Base-by-base conservation (phyloP, 2,113 vertebrate genomes). In the Cebidichthys violaceus region DNA sequence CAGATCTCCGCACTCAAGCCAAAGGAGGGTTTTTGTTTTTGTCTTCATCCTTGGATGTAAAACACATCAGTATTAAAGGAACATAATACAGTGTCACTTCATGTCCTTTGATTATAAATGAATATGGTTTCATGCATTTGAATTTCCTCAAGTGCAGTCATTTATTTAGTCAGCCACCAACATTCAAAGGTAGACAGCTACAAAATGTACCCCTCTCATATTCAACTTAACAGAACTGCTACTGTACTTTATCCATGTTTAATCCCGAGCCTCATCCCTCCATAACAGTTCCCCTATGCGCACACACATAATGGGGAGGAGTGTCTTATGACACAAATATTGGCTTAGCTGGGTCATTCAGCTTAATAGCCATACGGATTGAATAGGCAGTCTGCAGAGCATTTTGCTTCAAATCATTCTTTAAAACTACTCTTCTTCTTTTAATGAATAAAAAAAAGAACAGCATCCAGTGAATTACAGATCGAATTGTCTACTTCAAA, bases 181-280 rank as follows among this genome's bases (percentile, higher is more conserved):
- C 81, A 82, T 73, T 83, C 60, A 80, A 82, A 81, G 55, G 37
- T 80, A 86, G 33, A 71, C 31, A 75, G 27, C 50, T 54, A 60
- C 22, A 59, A 57, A 84, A 61, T 80, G 50, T 22, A 8, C 59
- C 70, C 39, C 11, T 39, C 66, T 72, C 67, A 81, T 47, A 70
- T 70, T 81, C 17, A 59, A 66, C 37, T 73, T 78, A 71, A 77
- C 47, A 83, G 68, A 59, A 54, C 83, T 71, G 67, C 78, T 73
- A 52, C 71, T 70, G 67, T 52, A 70, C 67, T 85, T 84, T 82
- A 85, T 89, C 72, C 80, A 82, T 84, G 77, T 90, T 82, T 81
- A 87, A 91, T 87, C 82, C 80, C 57, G 39, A 55, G 66, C 75
- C 79, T 83, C 57, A 72, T 70, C 77, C 68, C 69, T 73, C 75